Evolutionary conservation across 2,113 vertebrate genomes (phyloP), one percentile per base, ranked within the genome.

Genomic region (Scomber colias): DNA sequence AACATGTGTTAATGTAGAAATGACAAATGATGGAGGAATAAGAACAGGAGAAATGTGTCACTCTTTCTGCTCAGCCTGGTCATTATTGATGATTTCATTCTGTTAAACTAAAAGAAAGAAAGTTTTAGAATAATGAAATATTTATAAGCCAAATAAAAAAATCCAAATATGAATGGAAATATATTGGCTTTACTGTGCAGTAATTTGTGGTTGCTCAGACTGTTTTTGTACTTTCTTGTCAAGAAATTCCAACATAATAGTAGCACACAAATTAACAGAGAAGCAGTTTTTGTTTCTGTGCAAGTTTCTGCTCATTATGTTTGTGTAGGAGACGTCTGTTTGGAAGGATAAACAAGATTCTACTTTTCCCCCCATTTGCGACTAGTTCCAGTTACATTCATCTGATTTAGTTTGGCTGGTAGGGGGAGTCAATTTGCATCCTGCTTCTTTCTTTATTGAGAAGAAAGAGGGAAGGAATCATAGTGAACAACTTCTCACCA

Each of bases 391-490:
- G 64, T 74, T 57, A 57, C 15, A 44, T 85, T 40, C 46, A 68
- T 64, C 61, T 77, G 75, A 79, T 84, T 82, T 71, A 71, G 66
- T 78, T 64, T 19, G 61, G 72, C 49, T 79, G 55, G 70, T 65
- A 16, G 50, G 57, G 68, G 62, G 76, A 70, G 72, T 81, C 64
- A 62, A 66, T 90, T 89, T 86, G 61, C 85, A 81, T 83, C 68
- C 66, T 44, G 77, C 64, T 67, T 79, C 51, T 80, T 67, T 69
- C 57, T 81, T 83, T 73, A 71, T 40, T 35, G 71, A 77, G 80
- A 87, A 75, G 54, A 85, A 86, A 84, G 70, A 80, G 71, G 64
- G 81, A 65, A 77, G 84, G 76, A 76, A 79, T 54, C 74, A 59
- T 63, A 59, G 49, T 49, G 71, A 84, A 77, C 78, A 87, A 82